Evolutionary conservation across 2,113 vertebrate genomes (phyloP).

Genomic region (Chinchilla lanigera): DNA sequence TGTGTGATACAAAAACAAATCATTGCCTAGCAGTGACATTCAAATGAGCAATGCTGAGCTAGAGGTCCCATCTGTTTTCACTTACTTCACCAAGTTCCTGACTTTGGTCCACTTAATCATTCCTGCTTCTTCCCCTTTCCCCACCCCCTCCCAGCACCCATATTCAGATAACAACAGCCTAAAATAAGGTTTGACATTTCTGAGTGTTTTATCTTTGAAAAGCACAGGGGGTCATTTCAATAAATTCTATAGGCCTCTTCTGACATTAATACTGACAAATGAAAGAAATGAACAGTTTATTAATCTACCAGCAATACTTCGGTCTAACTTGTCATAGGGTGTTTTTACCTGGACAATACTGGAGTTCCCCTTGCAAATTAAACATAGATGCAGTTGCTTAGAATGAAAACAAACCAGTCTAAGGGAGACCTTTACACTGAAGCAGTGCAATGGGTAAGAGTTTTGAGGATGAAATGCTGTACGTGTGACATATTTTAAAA

Average conservation of each 20-base stretch:
- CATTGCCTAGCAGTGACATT: slow-evolving; percentile 31
- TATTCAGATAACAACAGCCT: not conserved
- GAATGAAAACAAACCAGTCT: not conserved
- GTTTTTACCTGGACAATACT: slow-evolving; percentile 45
- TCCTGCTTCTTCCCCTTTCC: not conserved
- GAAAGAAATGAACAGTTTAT: slow-evolving; percentile 61
- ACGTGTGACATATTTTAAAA: not conserved
- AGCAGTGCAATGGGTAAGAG: too few relatives aligned
- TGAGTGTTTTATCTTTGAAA: slow-evolving; percentile 69
- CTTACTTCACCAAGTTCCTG: slow-evolving; percentile 55
- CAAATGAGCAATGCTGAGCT: slow-evolving; percentile 47
- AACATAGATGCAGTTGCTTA: slow-evolving; percentile 1
- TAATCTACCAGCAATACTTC: slow-evolving; percentile 54
- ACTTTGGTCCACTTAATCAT: slow-evolving; percentile 20
- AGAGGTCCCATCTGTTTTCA: slow-evolving; percentile 58
- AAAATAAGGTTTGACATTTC: slow-evolving; percentile 55
- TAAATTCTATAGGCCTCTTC: slow-evolving; percentile 37
- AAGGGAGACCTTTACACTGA: not conserved
- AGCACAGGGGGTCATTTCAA: slow-evolving; percentile 48
- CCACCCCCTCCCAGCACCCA: not conserved
- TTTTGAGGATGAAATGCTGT: not conserved
- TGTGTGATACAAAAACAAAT: slow-evolving; percentile 60
- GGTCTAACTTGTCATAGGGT: slow-evolving; percentile 21
- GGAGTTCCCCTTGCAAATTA: slow-evolving; percentile 4
- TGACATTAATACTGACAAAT: slow-evolving; percentile 72